These are phyloP conservation scores for Sceloporus undulatus DNA, from an alignment of 2,113 vertebrate genomes.

Conservation along the genomic window DNA sequence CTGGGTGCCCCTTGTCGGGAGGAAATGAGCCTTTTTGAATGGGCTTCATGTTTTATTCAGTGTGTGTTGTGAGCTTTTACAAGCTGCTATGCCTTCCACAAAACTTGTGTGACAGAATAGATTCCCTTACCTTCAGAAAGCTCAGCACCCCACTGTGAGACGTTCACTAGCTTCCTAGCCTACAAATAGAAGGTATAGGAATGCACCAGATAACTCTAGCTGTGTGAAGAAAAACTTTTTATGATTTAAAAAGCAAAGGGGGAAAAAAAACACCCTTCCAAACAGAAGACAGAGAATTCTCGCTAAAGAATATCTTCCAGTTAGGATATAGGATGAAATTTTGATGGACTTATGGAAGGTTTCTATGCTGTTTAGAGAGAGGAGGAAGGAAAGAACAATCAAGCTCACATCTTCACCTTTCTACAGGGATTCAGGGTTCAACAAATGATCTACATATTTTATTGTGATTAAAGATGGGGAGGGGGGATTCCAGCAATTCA, in stretches of 20 bases:
- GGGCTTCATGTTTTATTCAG: conserved; percentile 73
- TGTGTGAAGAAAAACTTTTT: conserved; percentile 1
- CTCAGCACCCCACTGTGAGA: conserved; percentile 54
- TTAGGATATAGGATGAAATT: conserved; percentile 18
- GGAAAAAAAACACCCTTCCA: not conserved
- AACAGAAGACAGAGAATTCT: not conserved
- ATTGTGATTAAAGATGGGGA: not conserved
- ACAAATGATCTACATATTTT: not conserved
- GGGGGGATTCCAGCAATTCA: not conserved
- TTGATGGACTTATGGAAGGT: conserved; percentile 5
- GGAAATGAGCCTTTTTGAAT: conserved; percentile 43
- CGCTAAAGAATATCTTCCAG: not conserved
- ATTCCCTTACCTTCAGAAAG: conserved; percentile 57
- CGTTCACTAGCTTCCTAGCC: conserved; percentile 58
- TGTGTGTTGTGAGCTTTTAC: conserved; percentile 47
- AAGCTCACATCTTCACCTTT: not conserved
- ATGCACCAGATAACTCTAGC: conserved; percentile 38
- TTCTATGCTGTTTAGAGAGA: not conserved
- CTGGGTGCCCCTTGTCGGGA: conserved; percentile 56
- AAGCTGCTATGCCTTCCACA: conserved; percentile 54
- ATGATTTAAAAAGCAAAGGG: conserved; percentile 2
- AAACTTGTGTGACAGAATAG: conserved; percentile 53
- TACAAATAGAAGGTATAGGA: conserved; percentile 54
- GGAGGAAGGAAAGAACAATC: not conserved
- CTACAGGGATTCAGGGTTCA: not conserved